phyloP scores from a whole-genome alignment of 2,113 vertebrate genomes.

The Prochilodus magdalenae region DNA sequence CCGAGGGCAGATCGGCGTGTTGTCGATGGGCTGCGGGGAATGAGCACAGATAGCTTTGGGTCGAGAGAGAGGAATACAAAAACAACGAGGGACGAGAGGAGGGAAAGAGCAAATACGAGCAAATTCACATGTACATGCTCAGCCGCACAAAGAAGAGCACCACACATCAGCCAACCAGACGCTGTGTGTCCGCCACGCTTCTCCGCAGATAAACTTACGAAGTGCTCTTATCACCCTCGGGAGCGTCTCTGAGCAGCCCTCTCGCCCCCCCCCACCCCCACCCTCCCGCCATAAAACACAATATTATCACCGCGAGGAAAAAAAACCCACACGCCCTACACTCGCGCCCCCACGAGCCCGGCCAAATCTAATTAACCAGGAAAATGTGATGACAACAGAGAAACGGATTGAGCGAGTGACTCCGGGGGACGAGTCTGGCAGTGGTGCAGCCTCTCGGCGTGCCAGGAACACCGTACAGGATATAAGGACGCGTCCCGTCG shows the following conservation, averaged over 20 bases:
- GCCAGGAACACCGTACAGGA: neutral
- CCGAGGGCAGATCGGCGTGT: slow-evolving; percentile 22
- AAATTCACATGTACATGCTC: slow-evolving; percentile 22
- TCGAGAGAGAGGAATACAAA: slow-evolving; percentile 56
- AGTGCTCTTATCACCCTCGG: slow-evolving; percentile 50
- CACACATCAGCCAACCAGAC: neutral
- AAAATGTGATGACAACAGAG: slow-evolving; percentile 62
- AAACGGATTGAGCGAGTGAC: slow-evolving; percentile 51
- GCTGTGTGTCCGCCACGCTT: slow-evolving; percentile 31
- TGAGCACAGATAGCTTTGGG: slow-evolving; percentile 46
- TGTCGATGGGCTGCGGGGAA: slow-evolving; percentile 40
- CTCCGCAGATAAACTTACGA: slow-evolving; percentile 16
- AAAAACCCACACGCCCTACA: slow-evolving; percentile 39
- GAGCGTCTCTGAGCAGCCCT: slow-evolving; percentile 55
- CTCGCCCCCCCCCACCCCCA: too few species aligned
- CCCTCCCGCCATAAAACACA: slow-evolving; percentile 66
- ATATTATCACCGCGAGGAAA: slow-evolving; percentile 72
- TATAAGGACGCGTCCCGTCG: too few species aligned
- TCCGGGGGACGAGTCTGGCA: slow-evolving; percentile 56
- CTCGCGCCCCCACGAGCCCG: slow-evolving; percentile 53
- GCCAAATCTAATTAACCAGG: slow-evolving; percentile 67
- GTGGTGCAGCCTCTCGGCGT: slow-evolving; percentile 26
- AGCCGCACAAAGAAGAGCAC: slow-evolving; percentile 10
- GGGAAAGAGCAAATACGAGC: slow-evolving; percentile 2
- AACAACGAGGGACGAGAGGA: slow-evolving; percentile 57